phyloP scores from a whole-genome alignment of 1,140 invertebrate genomes.

The Dinothrombium tinctorium region DNA sequence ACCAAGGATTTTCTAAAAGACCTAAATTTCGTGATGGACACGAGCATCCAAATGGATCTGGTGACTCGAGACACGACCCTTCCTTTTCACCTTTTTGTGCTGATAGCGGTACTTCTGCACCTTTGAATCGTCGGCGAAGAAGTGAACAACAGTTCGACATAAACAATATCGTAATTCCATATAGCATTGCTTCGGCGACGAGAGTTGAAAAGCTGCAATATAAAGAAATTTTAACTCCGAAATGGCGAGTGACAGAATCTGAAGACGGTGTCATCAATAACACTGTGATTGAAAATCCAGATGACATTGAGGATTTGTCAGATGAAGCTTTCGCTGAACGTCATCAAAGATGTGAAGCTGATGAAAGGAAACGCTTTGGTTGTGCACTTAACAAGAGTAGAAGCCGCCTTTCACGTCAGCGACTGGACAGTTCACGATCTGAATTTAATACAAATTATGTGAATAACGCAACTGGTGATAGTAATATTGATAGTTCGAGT shows the following conservation, averaged over 20 bases:
- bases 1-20: not conserved
- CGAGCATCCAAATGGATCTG: slow-evolving; percentile 6
- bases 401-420: slow-evolving; percentile 20
- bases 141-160: slow-evolving; percentile 63
- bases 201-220: slow-evolving; percentile 77
- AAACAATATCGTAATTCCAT: slow-evolving; percentile 92
- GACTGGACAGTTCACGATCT: slow-evolving; percentile 5
- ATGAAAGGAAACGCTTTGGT: slow-evolving; percentile 46
- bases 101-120: not conserved
- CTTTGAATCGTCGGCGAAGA: slow-evolving; percentile 10
- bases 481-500: slow-evolving; percentile 1
- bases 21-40: not conserved
- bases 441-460: not conserved
- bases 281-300: slow-evolving; percentile 4
- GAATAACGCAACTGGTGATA: not conserved
- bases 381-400: slow-evolving; percentile 3
- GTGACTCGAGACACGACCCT: not conserved
- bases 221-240: slow-evolving; percentile 90
- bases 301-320: slow-evolving; percentile 39
- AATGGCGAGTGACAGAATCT: slow-evolving; percentile 25
- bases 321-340: slow-evolving; percentile 38
- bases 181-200: slow-evolving; percentile 70
- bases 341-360: slow-evolving; percentile 45
- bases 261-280: not conserved
- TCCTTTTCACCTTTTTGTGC: slow-evolving; percentile 5